Evolutionary conservation across 1,140 invertebrate species (phyloP).

Genomic region (Pseudoatta argentina): DNA sequence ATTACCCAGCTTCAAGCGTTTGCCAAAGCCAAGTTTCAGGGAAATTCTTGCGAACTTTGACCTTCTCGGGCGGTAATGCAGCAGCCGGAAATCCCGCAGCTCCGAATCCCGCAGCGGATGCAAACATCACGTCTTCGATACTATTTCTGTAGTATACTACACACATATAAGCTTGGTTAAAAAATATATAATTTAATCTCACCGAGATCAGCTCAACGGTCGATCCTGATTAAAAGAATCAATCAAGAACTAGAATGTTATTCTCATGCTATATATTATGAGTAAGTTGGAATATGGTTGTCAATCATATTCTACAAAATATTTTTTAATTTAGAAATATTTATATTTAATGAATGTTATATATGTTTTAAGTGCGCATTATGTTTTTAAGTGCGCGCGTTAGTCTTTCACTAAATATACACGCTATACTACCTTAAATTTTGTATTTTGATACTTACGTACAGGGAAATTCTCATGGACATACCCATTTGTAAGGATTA

Average conservation of each 20-base stretch:
- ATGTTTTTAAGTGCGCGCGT: constrained; percentile 3
- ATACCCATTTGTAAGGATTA: constrained; percentile 92
- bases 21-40: constrained; percentile 90
- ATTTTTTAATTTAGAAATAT: constrained; percentile 49
- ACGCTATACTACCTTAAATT: neutral
- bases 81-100: constrained; percentile 64
- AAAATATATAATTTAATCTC: constrained; percentile 60
- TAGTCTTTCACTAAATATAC: constrained; percentile 25
- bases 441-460: constrained; percentile 86
- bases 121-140: constrained; percentile 80
- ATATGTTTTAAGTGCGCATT: no score
- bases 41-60: constrained; percentile 88
- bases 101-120: constrained; percentile 78
- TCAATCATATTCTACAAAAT: constrained; percentile 46
- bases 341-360: constrained; percentile 4
- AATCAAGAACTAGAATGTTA: constrained; percentile 51
- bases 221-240: constrained; percentile 57
- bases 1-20: constrained; percentile 88
- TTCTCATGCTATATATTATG: constrained; percentile 66
- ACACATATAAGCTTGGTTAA: constrained; percentile 82
- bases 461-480: constrained; percentile 88
- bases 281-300: constrained; percentile 14
- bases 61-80: constrained; percentile 81
- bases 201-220: constrained; percentile 30
- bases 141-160: constrained; percentile 87